A percentile compares a stretch with the other conserved stretches of the same genome.
These are phyloP conservation scores for Geotrypetes seraphini DNA, from an alignment of 2,797 vertebrate genomes.

Conservation along the genomic window DNA sequence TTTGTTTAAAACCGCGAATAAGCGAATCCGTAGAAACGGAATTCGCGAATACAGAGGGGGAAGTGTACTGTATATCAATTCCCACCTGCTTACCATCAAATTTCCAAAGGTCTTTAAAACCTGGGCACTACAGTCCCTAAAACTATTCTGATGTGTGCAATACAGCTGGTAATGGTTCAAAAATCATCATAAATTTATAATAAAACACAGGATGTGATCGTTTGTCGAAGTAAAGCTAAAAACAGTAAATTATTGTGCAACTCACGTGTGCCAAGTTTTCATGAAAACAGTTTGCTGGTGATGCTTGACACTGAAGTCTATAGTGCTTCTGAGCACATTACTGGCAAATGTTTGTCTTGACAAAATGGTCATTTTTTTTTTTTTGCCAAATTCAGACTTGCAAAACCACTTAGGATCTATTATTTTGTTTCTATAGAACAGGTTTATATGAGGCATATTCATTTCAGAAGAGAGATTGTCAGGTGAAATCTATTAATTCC, in stretches of 20 bases:
- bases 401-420: slow-evolving; percentile 42
- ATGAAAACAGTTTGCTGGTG: slow-evolving; percentile 55
- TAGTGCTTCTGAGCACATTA: slow-evolving; percentile 45
- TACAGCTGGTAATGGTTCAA: slow-evolving; percentile 11
- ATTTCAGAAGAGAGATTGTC: slow-evolving; percentile 28
- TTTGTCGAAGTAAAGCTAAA: neutral
- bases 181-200: too few species aligned
- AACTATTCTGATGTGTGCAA: slow-evolving; percentile 13
- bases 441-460: slow-evolving; percentile 35
- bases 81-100: neutral
- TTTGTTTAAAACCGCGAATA: too few species aligned
- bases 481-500: slow-evolving; percentile 9
- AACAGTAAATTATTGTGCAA: slow-evolving; percentile 31
- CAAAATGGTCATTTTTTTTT: slow-evolving; percentile 35
- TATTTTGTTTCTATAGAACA: slow-evolving; percentile 33
- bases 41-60: too few species aligned
- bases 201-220: neutral
- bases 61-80: neutral
- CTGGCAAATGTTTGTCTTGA: slow-evolving; percentile 39
- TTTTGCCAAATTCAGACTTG: slow-evolving; percentile 40
- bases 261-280: slow-evolving; percentile 14
- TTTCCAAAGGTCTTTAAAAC: slow-evolving; percentile 16
- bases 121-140: too few species aligned
- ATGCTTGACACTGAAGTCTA: slow-evolving; percentile 58
- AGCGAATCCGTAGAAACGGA: too few species aligned